Evolutionary conservation across 2,113 vertebrate species (phyloP).

Genomic region (Speoplatyrhinus poulsoni): DNA sequence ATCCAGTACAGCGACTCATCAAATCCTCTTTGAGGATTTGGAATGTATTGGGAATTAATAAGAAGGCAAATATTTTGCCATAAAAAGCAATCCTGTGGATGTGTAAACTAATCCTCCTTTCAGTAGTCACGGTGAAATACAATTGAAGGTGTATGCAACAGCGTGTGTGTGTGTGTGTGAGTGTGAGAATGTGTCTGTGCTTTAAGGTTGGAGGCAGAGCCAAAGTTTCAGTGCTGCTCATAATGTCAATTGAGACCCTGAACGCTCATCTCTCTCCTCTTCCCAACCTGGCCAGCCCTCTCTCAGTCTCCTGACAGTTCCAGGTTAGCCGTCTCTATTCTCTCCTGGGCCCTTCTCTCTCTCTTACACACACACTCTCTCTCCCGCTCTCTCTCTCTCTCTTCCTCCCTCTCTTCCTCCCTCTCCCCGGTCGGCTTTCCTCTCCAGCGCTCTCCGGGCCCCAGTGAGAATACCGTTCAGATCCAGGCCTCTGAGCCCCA

Average conservation of each 20-base stretch:
- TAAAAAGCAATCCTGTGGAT: no score
- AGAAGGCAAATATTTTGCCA: no score
- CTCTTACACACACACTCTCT: slow-evolving; percentile 41
- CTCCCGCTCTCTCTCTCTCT: slow-evolving; percentile 62
- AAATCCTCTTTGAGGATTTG: no score
- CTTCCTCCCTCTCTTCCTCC: slow-evolving; percentile 4
- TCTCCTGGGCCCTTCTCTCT: slow-evolving; percentile 56
- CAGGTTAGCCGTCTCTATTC: slow-evolving; percentile 74
- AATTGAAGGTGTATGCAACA: slow-evolving; percentile 4
- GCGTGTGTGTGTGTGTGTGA: slow-evolving; percentile 42
- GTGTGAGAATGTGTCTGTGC: slow-evolving; percentile 51
- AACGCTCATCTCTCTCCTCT: slow-evolving; percentile 38
- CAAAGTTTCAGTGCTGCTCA: slow-evolving; percentile 38
- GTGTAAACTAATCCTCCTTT: no score
- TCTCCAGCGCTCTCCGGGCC: slow-evolving; percentile 65
- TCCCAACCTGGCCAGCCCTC: slow-evolving; percentile 66
- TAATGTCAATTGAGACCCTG: slow-evolving; percentile 64
- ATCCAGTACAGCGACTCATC: no score
- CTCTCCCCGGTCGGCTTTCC: slow-evolving; percentile 54
- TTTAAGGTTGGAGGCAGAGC: slow-evolving; percentile 24
- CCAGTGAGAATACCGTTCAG: slow-evolving; percentile 74
- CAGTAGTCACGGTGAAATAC: no score
- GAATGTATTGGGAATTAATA: slow-evolving; percentile 3
- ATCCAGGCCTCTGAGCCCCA: slow-evolving; percentile 82
- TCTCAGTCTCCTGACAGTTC: slow-evolving; percentile 78